Base-by-base conservation (phyloP, 2,888 invertebrate genomes). In the Leptogaster cylindrica region DNA sequence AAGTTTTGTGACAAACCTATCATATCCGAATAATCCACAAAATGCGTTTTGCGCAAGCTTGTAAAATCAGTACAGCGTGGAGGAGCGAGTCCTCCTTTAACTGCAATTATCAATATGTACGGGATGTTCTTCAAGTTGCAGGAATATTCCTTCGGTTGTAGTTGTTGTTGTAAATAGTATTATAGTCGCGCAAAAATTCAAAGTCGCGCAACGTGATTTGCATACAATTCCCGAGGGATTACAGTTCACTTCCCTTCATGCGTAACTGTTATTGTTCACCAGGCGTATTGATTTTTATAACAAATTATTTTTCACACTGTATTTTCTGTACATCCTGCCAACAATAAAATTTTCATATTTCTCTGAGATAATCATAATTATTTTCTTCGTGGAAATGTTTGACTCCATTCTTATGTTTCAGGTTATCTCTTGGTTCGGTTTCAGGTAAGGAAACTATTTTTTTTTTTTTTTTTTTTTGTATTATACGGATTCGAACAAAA, bases 11-110 rank as follows among this genome's bases (percentile, higher is more conserved):
- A 61, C 61, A 61, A 61, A 61, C 61, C 61, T 61, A 61, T 61
- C 61, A 61, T 61, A 44, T 41, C 44, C 44, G 23, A 44, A 25
- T 61, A 61, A 61, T 61, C 61, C 61, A 61, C 61, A 61, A 61
- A n/a, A 61, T 27, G 44, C 14, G 61, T 61, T 28, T 44, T 61
- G 61, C 61, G 61, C 61, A 44, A 44, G 23, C 44, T 41, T 61
- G 28, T 16, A 44, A 61, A 61, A 61, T 41, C 61, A 44, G 61
- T 20, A 28, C 28, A 41, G 28, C 61, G 44, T 18, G 61, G 44
- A 44, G 44, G 27, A 27, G 61, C 61, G 44, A 61, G 31, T 55
- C 61, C 44, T 23, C 41, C 3, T 16, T 18, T 44, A 44, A 61
- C 44, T 61, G 61, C 61, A 44, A 44, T n/a, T 28, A 27, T 44